Conservation (phyloP, 1,140 invertebrate genomes). For the Phenacoccus solenopsis region DNA sequence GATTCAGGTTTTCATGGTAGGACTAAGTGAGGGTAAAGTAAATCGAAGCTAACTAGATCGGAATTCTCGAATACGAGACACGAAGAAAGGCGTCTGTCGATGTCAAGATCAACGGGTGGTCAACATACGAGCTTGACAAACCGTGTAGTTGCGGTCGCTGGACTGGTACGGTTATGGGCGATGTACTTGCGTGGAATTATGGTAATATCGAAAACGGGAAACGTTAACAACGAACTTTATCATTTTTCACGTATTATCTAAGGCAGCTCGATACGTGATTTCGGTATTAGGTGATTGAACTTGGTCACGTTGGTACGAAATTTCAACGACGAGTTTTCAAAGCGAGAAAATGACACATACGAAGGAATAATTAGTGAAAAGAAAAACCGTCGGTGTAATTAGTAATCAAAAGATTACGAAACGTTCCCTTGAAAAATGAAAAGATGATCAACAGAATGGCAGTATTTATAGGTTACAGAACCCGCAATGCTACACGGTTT, state of each 20-base stretch:
- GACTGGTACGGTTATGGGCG: background rate
- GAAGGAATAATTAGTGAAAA: too few species aligned
- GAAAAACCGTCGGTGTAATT: too few species aligned
- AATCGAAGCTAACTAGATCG: too few species aligned
- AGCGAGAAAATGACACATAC: background rate
- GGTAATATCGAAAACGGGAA: background rate
- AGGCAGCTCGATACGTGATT: background rate
- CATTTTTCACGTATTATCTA: background rate
- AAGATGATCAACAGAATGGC: background rate
- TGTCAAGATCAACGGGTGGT: slow-evolving; percentile 1
- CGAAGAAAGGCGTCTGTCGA: background rate
- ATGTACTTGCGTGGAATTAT: background rate
- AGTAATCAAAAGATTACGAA: background rate
- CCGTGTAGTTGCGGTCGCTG: background rate
- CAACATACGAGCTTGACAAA: background rate
- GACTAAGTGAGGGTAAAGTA: too few species aligned
- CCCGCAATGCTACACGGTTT: background rate
- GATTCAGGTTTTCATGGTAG: too few species aligned
- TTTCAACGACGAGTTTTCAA: background rate
- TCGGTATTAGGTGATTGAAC: background rate
- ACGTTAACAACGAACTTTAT: background rate
- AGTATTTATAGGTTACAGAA: background rate
- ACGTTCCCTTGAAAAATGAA: background rate
- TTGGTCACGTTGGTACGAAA: background rate
- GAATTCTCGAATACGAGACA: too few species aligned